Evolutionary conservation across 2,888 invertebrate species (phyloP).

Genomic region (Quadroppia sp.): DNA sequence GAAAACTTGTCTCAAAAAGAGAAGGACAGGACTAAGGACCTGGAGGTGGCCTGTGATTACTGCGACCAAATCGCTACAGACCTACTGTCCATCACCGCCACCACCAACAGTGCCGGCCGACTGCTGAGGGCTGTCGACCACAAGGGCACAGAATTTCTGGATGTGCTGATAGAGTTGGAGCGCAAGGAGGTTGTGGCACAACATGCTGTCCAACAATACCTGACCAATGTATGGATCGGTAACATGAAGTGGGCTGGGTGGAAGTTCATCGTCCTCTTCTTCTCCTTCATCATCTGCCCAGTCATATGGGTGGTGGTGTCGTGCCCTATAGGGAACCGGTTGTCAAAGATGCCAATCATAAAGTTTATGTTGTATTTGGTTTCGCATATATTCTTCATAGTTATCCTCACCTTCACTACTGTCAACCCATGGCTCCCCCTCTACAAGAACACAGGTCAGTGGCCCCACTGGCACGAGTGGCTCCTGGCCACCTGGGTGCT

Average conservation of each 20-base stretch:
- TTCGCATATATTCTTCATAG: conserved; percentile 95
- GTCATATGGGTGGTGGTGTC: conserved; percentile 95
- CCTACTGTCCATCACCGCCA: conserved; percentile 83
- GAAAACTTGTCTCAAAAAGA: conserved; percentile 70
- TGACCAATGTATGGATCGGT: conserved; percentile 89
- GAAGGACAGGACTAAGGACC: conserved; percentile 95
- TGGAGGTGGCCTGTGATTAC: conserved; percentile 89
- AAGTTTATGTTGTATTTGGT: conserved; percentile 99
- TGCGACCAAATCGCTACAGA: conserved; percentile 98
- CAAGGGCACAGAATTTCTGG: conserved; percentile 87
- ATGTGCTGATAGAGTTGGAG: conserved; percentile 96
- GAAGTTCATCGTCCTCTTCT: conserved; percentile 86
- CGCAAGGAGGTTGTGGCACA: conserved; percentile 95
- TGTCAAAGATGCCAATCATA: conserved; percentile 97
- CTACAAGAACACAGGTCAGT: conserved; percentile 58
- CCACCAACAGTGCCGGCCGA: conserved; percentile 87
- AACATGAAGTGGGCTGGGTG: conserved; percentile 93
- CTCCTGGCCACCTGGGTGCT: conserved; percentile 89
- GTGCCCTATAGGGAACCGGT: conserved; percentile 87
- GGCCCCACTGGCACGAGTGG: conserved; percentile 96
- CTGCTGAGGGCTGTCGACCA: conserved; percentile 92
- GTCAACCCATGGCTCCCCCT: conserved; percentile 53
- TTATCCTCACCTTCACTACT: conserved; percentile 76
- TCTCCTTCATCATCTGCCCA: conserved; percentile 87
- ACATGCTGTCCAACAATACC: conserved; percentile 93